Conservation (phyloP, 2,113 vertebrate species). For the Pseudois nayaur region DNA sequence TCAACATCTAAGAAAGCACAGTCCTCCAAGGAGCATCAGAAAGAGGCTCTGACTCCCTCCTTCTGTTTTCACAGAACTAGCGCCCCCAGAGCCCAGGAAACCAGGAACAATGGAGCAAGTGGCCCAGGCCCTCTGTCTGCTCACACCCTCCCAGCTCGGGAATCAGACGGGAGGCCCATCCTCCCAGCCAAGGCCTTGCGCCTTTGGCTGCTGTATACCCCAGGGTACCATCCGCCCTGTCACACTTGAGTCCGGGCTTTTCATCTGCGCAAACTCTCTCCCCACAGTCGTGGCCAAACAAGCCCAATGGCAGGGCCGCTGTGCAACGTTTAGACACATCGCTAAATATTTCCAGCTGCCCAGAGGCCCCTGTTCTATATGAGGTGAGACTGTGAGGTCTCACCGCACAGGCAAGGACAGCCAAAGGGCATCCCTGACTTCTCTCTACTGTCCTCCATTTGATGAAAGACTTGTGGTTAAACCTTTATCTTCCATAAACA, state of each 20-base stretch:
- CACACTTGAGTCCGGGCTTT: constrained; percentile 70
- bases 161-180: constrained; percentile 67
- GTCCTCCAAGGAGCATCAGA: background rate
- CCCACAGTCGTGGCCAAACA: constrained; percentile 55
- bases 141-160: constrained; percentile 57
- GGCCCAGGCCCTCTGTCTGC: constrained; percentile 61
- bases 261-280: constrained; percentile 73
- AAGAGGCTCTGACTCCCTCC: constrained; percentile 52
- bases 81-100: constrained; percentile 61
- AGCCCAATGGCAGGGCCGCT: constrained; percentile 67
- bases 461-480: constrained; percentile 85
- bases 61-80: constrained; percentile 51
- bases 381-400: constrained; percentile 84
- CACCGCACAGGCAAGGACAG: constrained; percentile 79
- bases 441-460: constrained; percentile 80
- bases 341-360: constrained; percentile 84
- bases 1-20: background rate
- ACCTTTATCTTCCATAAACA: constrained; percentile 83
- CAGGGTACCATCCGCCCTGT: constrained; percentile 63
- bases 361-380: constrained; percentile 73
- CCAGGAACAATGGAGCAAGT: constrained; percentile 65
- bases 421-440: constrained; percentile 79
- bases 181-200: constrained; percentile 61
- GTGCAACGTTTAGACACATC: constrained; percentile 68
- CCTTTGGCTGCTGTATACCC: constrained; percentile 62